A percentile compares a stretch with the other conserved stretches of the same genome.
Conservation (phyloP, 2,113 vertebrate species). For the Austrofundulus limnaeus region DNA sequence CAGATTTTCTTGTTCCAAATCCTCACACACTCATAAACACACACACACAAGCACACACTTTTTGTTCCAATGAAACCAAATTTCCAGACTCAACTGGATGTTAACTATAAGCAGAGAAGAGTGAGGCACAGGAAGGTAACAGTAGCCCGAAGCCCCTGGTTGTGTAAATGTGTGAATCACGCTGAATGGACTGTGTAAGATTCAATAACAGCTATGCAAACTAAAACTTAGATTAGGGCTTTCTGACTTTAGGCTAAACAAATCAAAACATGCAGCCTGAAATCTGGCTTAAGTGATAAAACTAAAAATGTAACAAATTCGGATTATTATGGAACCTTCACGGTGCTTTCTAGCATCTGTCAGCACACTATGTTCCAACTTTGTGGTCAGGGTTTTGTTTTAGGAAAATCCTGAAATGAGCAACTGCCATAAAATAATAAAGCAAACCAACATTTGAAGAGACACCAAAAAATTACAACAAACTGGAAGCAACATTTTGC, state of each 20-base stretch:
- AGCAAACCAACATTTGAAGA: too few species aligned
- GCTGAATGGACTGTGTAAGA: neutral
- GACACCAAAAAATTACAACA: too few species aligned
- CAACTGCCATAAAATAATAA: too few species aligned
- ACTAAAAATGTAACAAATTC: neutral
- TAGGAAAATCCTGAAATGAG: too few species aligned
- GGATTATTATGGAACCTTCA: too few species aligned
- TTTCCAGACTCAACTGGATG: slow-evolving; percentile 46
- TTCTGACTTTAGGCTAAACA: neutral
- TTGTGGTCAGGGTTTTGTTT: too few species aligned
- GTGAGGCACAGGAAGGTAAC: slow-evolving; percentile 11
- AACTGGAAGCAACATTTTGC: neutral
- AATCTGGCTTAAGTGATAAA: neutral
- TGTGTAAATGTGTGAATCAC: neutral
- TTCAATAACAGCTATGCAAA: slow-evolving; percentile 8
- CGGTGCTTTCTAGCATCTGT: neutral
- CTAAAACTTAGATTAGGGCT: neutral
- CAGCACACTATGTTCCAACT: too few species aligned
- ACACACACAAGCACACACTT: slow-evolving; percentile 10
- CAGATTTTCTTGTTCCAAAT: slow-evolving; percentile 41
- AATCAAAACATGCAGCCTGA: neutral
- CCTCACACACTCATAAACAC: slow-evolving; percentile 15
- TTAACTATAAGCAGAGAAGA: slow-evolving; percentile 21
- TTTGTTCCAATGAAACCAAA: slow-evolving; percentile 36
- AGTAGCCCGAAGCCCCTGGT: neutral